These are phyloP conservation scores for Drosophila prosaltans DNA, from an alignment of 1,140 invertebrate genomes.

Conservation along the genomic window DNA sequence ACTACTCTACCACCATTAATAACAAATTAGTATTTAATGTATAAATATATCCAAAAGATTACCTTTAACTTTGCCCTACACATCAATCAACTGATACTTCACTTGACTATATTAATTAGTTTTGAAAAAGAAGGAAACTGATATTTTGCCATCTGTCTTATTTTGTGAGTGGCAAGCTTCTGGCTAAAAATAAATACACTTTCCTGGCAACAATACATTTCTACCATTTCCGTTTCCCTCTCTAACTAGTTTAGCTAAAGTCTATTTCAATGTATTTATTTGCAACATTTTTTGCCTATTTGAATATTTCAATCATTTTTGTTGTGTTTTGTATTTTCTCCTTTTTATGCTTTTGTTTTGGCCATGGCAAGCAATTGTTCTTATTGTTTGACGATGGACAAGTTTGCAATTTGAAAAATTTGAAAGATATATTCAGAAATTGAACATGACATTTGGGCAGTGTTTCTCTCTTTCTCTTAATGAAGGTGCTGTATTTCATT, in stretches of 20 bases:
- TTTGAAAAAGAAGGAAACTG: too few relatives aligned
- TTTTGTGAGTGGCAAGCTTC: too few relatives aligned
- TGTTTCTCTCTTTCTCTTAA: constrained; percentile 42
- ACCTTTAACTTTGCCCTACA: too few relatives aligned
- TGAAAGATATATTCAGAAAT: constrained; percentile 61
- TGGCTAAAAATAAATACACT: too few relatives aligned
- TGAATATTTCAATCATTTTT: neutral
- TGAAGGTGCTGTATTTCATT: constrained; percentile 46
- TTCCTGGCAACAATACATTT: neutral
- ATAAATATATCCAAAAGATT: too few relatives aligned
- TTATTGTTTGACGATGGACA: constrained; percentile 50
- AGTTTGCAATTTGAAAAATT: constrained; percentile 55
- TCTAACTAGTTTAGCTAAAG: neutral
- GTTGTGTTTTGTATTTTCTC: neutral
- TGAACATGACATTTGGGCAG: constrained; percentile 58
- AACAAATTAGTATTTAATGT: too few relatives aligned
- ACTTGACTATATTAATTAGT: too few relatives aligned
- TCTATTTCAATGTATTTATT: constrained; percentile 2
- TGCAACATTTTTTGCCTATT: neutral
- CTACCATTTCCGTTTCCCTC: neutral
- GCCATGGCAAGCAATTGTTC: constrained; percentile 33
- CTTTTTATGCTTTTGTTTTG: neutral
- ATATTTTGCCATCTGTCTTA: too few relatives aligned
- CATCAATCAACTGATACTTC: too few relatives aligned
- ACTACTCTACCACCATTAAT: too few relatives aligned